Conservation (phyloP, 1,140 invertebrate genomes). For the Sarcophaga bullata region DNA sequence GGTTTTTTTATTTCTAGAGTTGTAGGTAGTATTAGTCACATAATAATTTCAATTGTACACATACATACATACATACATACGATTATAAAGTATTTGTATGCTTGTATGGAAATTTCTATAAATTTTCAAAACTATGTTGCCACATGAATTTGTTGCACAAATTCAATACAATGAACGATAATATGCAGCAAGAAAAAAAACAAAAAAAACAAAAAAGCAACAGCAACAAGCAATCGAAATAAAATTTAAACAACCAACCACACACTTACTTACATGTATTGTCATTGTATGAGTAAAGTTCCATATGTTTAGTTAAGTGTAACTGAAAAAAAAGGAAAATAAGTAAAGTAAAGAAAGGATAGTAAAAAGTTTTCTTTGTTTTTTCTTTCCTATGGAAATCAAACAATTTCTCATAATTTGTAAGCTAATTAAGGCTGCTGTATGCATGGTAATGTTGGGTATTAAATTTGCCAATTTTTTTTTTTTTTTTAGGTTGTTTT, state of each 20-base stretch:
- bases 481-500: not conserved
- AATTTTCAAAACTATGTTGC: constrained; percentile 15
- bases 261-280: not conserved
- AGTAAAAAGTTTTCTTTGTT: no score
- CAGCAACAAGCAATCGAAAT: not conserved
- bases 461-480: no score
- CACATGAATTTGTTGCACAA: constrained; percentile 26
- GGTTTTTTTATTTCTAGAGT: not conserved
- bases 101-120: not conserved
- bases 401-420: not conserved
- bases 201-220: not conserved
- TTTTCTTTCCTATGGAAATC: not conserved
- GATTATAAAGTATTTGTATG: not conserved
- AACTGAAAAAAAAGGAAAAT: not conserved
- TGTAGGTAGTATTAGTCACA: not conserved
- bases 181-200: not conserved
- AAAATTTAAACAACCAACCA: not conserved
- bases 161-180: constrained; percentile 6
- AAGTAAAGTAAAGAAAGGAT: not conserved
- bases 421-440: no score
- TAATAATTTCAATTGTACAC: not conserved
- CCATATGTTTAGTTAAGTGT: not conserved
- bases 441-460: no score
- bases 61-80: no score
- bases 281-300: constrained; percentile 4